Evolutionary conservation across 2,113 vertebrate genomes (phyloP).

Genomic region (Alligator sinensis): DNA sequence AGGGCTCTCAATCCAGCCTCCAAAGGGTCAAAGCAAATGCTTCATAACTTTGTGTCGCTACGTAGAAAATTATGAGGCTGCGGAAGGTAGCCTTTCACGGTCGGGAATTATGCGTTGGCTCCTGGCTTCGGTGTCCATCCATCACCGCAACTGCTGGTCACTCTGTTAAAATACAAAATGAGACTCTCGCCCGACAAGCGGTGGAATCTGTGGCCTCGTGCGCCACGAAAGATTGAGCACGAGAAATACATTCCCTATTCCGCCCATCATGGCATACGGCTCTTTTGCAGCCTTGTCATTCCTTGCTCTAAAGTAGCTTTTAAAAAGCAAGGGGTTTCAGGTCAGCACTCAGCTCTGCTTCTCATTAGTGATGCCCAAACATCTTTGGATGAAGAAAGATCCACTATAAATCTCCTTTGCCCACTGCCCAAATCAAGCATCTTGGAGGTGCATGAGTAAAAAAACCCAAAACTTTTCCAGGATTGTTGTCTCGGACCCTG

Average conservation of each 20-base stretch:
- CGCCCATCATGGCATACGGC: rapidly evolving
- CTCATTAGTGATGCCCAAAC: background rate
- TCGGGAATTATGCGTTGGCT: background rate
- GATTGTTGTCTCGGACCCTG: background rate
- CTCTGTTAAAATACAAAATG: background rate
- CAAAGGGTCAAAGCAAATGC: background rate
- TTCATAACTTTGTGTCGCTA: background rate
- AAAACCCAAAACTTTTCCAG: background rate
- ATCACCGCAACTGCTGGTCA: background rate
- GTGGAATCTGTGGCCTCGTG: background rate
- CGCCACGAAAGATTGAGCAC: background rate
- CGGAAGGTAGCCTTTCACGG: background rate
- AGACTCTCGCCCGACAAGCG: background rate
- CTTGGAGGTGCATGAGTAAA: background rate
- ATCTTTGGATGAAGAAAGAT: background rate
- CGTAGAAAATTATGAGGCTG: background rate
- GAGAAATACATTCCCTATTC: background rate
- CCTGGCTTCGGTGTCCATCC: background rate
- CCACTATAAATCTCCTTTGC: background rate
- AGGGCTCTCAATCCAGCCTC: background rate
- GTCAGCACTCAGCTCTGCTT: background rate
- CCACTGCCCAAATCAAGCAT: background rate
- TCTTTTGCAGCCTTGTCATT: background rate
- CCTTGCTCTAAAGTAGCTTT: background rate
- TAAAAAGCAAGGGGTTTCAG: background rate